phyloP scores from a whole-genome alignment of 1,140 invertebrate genomes.

The Hormaphis cornu region DNA sequence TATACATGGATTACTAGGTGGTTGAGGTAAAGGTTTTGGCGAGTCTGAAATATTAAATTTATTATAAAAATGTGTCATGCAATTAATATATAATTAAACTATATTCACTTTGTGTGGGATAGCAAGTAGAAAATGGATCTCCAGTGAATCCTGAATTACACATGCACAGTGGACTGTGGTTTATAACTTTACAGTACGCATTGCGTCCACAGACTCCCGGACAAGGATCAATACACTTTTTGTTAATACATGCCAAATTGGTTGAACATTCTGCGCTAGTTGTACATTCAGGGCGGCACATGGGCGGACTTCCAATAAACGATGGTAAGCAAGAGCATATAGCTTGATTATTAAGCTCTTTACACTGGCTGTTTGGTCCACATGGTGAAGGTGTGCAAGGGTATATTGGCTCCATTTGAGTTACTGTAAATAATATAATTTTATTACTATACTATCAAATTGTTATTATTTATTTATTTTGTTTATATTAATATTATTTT shows the following conservation, averaged over 20 bases:
- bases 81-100: not conserved
- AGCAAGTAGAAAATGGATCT: conserved; percentile 48
- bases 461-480: not conserved
- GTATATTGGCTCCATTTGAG: conserved; percentile 35
- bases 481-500: not conserved
- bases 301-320: conserved; percentile 56
- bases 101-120: conserved; percentile 43
- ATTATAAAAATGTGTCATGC: not conserved
- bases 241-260: conserved; percentile 44
- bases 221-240: conserved; percentile 49
- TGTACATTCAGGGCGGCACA: conserved; percentile 59
- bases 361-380: conserved; percentile 45
- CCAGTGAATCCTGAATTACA: conserved; percentile 45
- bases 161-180: conserved; percentile 48
- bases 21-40: conserved; percentile 32
- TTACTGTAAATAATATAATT: not conserved
- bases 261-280: conserved; percentile 48
- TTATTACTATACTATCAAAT: not conserved
- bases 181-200: conserved; percentile 47
- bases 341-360: conserved; percentile 40
- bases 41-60: not conserved
- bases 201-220: conserved; percentile 48
- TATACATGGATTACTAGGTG: conserved; percentile 43
- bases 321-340: conserved; percentile 45
- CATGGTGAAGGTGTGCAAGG: conserved; percentile 43